Base-by-base conservation (phyloP, 1,140 invertebrate species). In the Ectropis grisescens region DNA sequence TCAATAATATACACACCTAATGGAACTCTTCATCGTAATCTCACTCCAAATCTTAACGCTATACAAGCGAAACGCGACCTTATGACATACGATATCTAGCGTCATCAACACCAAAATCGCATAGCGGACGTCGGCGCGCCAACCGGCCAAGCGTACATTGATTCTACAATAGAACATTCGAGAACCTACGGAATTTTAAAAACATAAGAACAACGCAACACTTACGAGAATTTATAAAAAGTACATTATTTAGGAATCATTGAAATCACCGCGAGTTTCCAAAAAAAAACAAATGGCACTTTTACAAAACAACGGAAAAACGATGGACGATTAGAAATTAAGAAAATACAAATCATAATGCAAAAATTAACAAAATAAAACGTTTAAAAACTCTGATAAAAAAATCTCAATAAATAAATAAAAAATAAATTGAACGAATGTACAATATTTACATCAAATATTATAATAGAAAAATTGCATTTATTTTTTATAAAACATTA, bases 371-470 rank as follows among this genome's bases (percentile, higher is more conserved):
- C 71, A 76, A 76, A 68, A 59, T 19, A 19, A 19, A 19, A 19
- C 8, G 16, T 19, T 60, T 62, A 60, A 64, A 71, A 65, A 52
- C 56, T 65, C 52, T 61, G 32, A 59, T 65, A 62, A 70, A 60
- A 69, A 69, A 61, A 62, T 56, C 35, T 60, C 55, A 69, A 79
- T 75, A 80, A 80, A 80, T 80, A 74, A 78, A 69, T 72, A 33
- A 37, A 25, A 37, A 45, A 41, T 65, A 25, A 43, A 45, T 33
- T 65, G 38, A 72, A 71, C 54, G 36, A 78, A 80, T 80, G 61
- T 80, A 80, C 75, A 80, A 72, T 80, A 80, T 80, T 80, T 80
- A 80, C 75, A 71, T 69, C 55, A 55, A 70, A 65, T 67, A 64
- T 67, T 74, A 67, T 59, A 57, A 65, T 64, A 71, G 50, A 61